Base-by-base conservation (phyloP, 1,140 invertebrate species). In the Aphelinus certus region DNA sequence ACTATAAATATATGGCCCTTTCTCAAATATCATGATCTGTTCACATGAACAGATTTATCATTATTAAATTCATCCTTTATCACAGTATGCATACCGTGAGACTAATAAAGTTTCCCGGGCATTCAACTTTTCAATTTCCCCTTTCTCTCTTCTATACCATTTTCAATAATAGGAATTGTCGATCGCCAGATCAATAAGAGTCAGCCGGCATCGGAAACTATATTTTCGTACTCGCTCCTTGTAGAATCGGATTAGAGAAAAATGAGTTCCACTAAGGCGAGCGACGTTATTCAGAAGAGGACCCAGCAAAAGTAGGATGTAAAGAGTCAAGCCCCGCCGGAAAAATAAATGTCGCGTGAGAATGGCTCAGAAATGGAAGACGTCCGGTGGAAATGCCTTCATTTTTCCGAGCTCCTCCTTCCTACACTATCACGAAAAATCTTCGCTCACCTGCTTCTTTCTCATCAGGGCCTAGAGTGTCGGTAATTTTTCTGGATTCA, bases 231-330 rank as follows among this genome's bases (percentile, higher is more conserved):
- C 26, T 0, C 42, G 7, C 66, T 68, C 48, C 10, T 26, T 45
- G 46, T 10, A 47, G 53, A 62, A 70, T 62, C 68, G 48, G 10
- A 70, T 70, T 62, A 62, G 53, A 61, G 68, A 70, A 70, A 62
- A 70, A 70, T 70, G 48, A 62, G n/a, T 70, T 70, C 42, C 56
- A 9, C 65, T n/a, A 3, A 5, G 42, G 42, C 1, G 61, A 1
- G 5, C 7, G 51, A 45, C 3, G 60, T 45, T 45, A 43, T 45
- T 42, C 42, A 66, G 45, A 46, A 67, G 43, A 45, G 46, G 56
- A 26, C 26, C 26, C 26, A 26, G 26, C 26, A 26, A 26, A n/a
- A 67, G 42, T 26, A 3, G 60, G 7, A 9, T 45, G 60, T 2
- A 9, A 4, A 45, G 45, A n/a, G 26, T n/a, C 3, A 53, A 5